Percentiles rank a stretch among this genome's conserved stretches.
Evolutionary conservation across 2,113 vertebrate species (phyloP).

Genomic region (Brevimyrus niger): DNA sequence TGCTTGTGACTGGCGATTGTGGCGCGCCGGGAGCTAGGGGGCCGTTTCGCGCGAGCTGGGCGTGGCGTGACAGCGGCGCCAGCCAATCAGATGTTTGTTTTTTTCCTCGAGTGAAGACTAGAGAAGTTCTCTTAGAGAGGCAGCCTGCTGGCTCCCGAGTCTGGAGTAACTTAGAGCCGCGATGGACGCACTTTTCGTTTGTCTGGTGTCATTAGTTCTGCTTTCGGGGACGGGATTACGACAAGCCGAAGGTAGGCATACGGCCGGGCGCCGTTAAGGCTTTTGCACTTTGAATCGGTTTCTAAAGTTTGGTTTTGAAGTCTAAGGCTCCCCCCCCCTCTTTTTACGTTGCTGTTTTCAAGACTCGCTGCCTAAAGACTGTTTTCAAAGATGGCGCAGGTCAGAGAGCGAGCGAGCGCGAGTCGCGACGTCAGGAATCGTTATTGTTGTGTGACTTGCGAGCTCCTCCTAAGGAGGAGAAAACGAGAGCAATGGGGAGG

Average conservation of each 20-base stretch:
- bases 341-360: constrained; percentile 18
- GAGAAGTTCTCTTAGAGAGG: constrained; percentile 26
- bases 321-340: constrained; percentile 4
- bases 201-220: constrained; percentile 24
- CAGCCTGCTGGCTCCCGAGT: constrained; percentile 24
- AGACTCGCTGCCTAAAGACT: constrained; percentile 20
- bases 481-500: background rate
- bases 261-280: background rate
- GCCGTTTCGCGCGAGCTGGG: constrained; percentile 18
- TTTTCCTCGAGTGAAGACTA: constrained; percentile 19
- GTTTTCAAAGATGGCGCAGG: constrained; percentile 42
- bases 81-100: constrained; percentile 30
- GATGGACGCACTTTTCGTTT: constrained; percentile 29
- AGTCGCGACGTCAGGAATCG: constrained; percentile 26
- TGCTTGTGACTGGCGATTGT: background rate
- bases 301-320: constrained; percentile 10
- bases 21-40: background rate
- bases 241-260: constrained; percentile 27
- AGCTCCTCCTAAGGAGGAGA: background rate
- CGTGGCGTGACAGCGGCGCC: constrained; percentile 15
- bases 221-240: constrained; percentile 15
- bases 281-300: background rate
- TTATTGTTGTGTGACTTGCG: constrained; percentile 15
- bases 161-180: constrained; percentile 20
- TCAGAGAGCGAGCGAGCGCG: constrained; percentile 22